A percentile compares a stretch with the other conserved stretches of the same genome.
Evolutionary conservation across 2,888 invertebrate species (phyloP).

Genomic region (Pachymerium ferrugineum): DNA sequence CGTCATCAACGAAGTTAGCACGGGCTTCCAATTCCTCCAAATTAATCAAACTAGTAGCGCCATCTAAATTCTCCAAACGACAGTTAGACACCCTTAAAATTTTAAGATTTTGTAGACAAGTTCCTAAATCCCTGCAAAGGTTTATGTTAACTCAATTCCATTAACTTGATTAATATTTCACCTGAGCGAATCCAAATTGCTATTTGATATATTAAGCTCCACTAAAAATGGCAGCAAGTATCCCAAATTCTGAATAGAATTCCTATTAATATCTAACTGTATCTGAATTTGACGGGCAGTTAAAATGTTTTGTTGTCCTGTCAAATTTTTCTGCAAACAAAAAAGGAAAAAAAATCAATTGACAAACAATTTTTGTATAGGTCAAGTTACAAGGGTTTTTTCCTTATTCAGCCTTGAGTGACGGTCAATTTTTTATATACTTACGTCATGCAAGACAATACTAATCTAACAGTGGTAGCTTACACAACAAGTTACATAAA

Average conservation of each 20-base stretch:
- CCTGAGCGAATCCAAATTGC: not conserved
- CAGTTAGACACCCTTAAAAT: not conserved
- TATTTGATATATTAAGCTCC: not conserved
- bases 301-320: not conserved
- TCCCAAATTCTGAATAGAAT: constrained; percentile 21
- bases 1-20: not conserved
- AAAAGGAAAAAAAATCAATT: no score
- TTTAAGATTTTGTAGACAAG: constrained; percentile 3
- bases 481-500: no score
- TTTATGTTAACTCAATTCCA: not conserved
- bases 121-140: not conserved
- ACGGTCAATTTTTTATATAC: no score
- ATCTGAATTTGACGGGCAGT: not conserved
- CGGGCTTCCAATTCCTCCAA: not conserved
- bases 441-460: no score
- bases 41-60: not conserved
- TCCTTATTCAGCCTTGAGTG: no score
- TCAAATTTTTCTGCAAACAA: not conserved
- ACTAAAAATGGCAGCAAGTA: not conserved
- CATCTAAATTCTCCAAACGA: constrained; percentile 6
- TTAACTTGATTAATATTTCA: not conserved
- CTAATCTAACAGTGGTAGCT: no score
- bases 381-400: no score
- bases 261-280: not conserved
- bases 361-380: no score